Evolutionary conservation across 2,888 invertebrate genomes (phyloP), one percentile per base, ranked within the genome.

Genomic region (Cepaea hortensis): DNA sequence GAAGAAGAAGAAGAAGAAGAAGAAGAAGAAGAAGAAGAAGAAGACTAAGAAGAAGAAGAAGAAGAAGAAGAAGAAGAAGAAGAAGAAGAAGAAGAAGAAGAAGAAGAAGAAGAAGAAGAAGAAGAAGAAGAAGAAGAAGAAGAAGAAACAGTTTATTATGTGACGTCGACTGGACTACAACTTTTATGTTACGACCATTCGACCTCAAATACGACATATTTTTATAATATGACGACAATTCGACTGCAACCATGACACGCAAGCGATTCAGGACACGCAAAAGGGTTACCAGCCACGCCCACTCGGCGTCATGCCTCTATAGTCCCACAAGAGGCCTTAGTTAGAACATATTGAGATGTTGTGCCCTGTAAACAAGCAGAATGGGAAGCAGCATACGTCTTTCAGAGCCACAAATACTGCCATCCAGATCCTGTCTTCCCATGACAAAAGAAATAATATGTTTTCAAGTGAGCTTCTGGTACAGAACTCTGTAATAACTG

Each of bases 71-170:
- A 23, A 85, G 84, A 79, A 62, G 35, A n/a, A 46, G 23, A 50
- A 50, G 55, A 55, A 70, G 79, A 13, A 65, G 50, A 79, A 50
- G 48, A n/a, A 48, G 77, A 46, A n/a, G 50, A 5, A 77, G 77
- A 48, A 76, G 35, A 48, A 76, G 76, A 48, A 76, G 48, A 48
- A 76, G 35, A 11, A 55, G 61, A 6, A 55, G 73, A 76, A 72
- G 73, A 48, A 50, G 55, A 50, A 55, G 76, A 13, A n/a, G 84
- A 75, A 73, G 76, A 35, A 48, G 76, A 84, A 84, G 68, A 68
- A 68, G 68, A n/a, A 68, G 68, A 68, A 68, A 35, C 35, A 35
- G 35, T 35, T 35, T 35, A 35, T 35, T 35, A 35, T 35, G 35
- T 35, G 35, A 35, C 35, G 35, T 35, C 35, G 35, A 35, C 35